phyloP scores from a whole-genome alignment of 1,140 invertebrate genomes.

The roundworm (Caenorhabditis elegans) region WBcel235 BX284602.5:8252501-8253000 shows the following conservation, averaged over 20 bases:
- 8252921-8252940: too few species aligned
- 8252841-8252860: constrained; percentile 12
- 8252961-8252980: too few species aligned
- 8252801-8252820: constrained; percentile 5
- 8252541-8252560: not conserved
- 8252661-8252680: not conserved
- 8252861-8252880: not conserved
- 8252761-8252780: not conserved
- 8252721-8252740: constrained; percentile 6
- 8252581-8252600: not conserved
- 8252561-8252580: not conserved
- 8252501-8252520: not conserved
- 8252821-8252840: not conserved
- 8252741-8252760: constrained; percentile 24
- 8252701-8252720: constrained; percentile 15
- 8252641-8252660: not conserved
- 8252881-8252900: not conserved
- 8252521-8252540: not conserved
- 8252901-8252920: not conserved
- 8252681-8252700: not conserved
- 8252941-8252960: too few species aligned
- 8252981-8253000: too few species aligned
- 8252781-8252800: not conserved
- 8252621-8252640: not conserved
- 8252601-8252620: not conserved